phyloP scores from a whole-genome alignment of 2,113 vertebrate genomes.

The Willisornis vidua region DNA sequence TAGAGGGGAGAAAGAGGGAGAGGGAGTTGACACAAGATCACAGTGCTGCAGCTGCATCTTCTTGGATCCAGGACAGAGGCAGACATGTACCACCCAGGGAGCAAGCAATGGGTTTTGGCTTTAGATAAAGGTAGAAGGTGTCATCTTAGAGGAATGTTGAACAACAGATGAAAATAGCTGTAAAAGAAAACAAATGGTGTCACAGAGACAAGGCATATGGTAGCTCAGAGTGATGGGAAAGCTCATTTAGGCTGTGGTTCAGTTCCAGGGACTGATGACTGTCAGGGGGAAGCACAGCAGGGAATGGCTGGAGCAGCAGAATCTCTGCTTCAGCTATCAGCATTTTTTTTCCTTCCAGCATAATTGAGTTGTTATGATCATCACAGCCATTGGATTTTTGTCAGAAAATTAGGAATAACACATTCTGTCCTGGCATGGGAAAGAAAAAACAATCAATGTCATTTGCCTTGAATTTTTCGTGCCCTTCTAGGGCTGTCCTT shows the following conservation, averaged over 20 bases:
- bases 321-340: background rate
- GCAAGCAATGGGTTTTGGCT: slow-evolving; percentile 1
- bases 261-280: background rate
- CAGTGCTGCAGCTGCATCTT: slow-evolving; percentile 8
- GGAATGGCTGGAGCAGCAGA: background rate
- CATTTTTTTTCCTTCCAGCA: background rate
- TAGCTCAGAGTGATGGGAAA: background rate
- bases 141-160: slow-evolving; percentile 42
- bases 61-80: background rate
- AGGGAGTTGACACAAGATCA: fast-evolving
- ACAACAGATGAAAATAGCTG: slow-evolving; percentile 8
- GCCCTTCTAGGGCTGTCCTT: background rate
- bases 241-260: background rate
- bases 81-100: background rate
- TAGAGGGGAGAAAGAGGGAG: background rate
- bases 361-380: background rate
- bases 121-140: slow-evolving; percentile 23
- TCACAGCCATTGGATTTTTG: background rate
- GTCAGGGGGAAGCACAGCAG: background rate
- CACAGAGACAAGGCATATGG: background rate
- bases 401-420: background rate
- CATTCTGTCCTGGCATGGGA: background rate
- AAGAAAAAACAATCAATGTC: background rate
- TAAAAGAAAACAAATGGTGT: slow-evolving; percentile 41
- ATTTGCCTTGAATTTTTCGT: background rate